Base-by-base conservation (phyloP, 2,113 vertebrate species). In the Mellivora capensis region DNA sequence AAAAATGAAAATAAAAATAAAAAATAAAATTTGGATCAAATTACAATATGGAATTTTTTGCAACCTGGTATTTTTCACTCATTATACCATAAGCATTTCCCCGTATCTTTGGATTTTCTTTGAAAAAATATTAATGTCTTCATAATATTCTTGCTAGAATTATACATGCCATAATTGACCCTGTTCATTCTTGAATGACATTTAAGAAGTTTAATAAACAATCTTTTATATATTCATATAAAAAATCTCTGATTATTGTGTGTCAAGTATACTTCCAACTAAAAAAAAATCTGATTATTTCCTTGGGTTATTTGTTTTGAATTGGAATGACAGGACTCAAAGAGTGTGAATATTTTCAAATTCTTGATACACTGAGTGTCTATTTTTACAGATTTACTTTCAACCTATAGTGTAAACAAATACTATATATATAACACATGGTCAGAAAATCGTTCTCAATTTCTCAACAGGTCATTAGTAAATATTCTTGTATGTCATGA, bases 381-480 rank as follows among this genome's bases (percentile, higher is more conserved):
- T 87, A 71, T 25, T 79, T 89, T 25, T 67, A 74, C 34, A 93
- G 39, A 27, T 72, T 94, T 90, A 90, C 37, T 91, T 92, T 96
- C n/a, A 92, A 82, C 27, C 47, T 87, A 42, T 3, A 90, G 44
- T 42, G 15, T 71, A 62, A 93, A 90, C 14, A 77, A 64, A 85
- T 14, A 90, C 2, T 49, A 59, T 23, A 47, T 57, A 69, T n/a
- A 34, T n/a, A 86, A 52, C 13, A 47, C 17, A 83, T 14, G 71
- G 15, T 59, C 47, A 91, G 31, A 96, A 69, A 62, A 62, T 79
- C n/a, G 12, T n/a, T 87, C 44, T 93, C 20, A 96, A 52, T 47
- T 95, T 95, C 79, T 94, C 67, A 94, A 52, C 13, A 94, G 67
- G 37, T 90, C n/a, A 76, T 91, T 77, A 89, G 9, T 81, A 94